Evolutionary conservation across 2,113 vertebrate genomes (phyloP).

Genomic region (Nesogale talazaci): DNA sequence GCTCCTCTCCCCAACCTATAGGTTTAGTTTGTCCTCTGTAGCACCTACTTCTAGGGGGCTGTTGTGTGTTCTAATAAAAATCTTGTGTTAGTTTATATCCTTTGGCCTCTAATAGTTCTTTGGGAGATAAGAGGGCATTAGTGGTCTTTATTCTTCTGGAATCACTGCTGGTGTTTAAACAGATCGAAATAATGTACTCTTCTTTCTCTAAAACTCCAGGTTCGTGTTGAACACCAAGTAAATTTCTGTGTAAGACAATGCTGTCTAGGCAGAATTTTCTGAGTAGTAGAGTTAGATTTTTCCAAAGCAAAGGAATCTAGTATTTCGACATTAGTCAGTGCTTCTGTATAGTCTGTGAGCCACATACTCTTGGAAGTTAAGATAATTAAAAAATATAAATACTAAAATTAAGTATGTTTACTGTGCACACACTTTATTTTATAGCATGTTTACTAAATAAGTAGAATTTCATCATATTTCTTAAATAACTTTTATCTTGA

Average conservation of each 20-base stretch:
- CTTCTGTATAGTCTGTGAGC: neutral
- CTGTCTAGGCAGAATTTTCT: slow-evolving; percentile 5
- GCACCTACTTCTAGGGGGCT: too few relatives aligned
- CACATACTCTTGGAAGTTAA: slow-evolving; percentile 8
- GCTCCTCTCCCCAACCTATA: too few relatives aligned
- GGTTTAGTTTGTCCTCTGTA: too few relatives aligned
- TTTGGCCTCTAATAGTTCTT: neutral
- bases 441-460: slow-evolving; percentile 31
- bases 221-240: neutral
- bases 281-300: slow-evolving; percentile 17
- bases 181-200: neutral
- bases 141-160: neutral
- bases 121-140: neutral
- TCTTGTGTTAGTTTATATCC: neutral
- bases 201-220: neutral
- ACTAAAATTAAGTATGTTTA: slow-evolving; percentile 19
- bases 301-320: neutral
- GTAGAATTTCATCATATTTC: slow-evolving; percentile 4
- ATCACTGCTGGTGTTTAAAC: neutral
- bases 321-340: neutral
- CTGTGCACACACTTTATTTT: neutral
- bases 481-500: slow-evolving; percentile 35
- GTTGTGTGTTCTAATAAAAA: neutral
- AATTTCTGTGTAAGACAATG: neutral
- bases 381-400: neutral